These are phyloP conservation scores for Contarinia nasturtii DNA, from an alignment of 1,140 invertebrate species.

Conservation along the genomic window DNA sequence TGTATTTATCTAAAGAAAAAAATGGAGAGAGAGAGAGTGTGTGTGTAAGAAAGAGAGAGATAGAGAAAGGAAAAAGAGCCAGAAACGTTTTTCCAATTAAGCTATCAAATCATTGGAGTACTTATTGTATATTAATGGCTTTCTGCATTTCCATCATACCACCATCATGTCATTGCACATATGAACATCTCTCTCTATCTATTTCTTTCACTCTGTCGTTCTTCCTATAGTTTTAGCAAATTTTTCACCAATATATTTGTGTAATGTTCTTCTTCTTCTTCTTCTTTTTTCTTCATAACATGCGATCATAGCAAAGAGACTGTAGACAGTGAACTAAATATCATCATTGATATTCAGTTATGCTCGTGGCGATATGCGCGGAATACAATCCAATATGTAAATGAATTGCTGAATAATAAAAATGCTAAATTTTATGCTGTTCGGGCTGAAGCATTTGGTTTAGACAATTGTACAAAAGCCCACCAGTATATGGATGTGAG, in stretches of 20 bases:
- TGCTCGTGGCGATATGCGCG: slow-evolving; percentile 35
- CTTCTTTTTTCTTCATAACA: too few species aligned
- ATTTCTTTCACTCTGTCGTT: too few species aligned
- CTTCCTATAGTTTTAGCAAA: too few species aligned
- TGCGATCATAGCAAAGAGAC: not conserved
- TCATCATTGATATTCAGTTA: slow-evolving; percentile 35
- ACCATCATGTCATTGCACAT: too few species aligned
- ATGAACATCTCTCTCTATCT: too few species aligned
- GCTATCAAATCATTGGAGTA: slow-evolving; percentile 1
- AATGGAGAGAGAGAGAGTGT: too few species aligned
- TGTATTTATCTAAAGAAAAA: too few species aligned
- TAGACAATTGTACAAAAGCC: slow-evolving; percentile 38
- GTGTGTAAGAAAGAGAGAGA: too few species aligned
- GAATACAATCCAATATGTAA: slow-evolving; percentile 28
- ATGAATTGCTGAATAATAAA: slow-evolving; percentile 23
- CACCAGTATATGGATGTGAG: slow-evolving; percentile 35
- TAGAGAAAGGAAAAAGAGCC: too few species aligned
- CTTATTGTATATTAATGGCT: not conserved
- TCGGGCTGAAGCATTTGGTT: slow-evolving; percentile 38
- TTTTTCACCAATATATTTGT: too few species aligned
- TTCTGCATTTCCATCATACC: too few species aligned
- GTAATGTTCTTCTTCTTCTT: too few species aligned
- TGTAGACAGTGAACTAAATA: slow-evolving; percentile 23
- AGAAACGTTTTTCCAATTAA: not conserved
- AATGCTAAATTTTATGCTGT: slow-evolving; percentile 31